Evolutionary conservation across 2,113 vertebrate genomes (phyloP).

Genomic region (Mastomys coucha): DNA sequence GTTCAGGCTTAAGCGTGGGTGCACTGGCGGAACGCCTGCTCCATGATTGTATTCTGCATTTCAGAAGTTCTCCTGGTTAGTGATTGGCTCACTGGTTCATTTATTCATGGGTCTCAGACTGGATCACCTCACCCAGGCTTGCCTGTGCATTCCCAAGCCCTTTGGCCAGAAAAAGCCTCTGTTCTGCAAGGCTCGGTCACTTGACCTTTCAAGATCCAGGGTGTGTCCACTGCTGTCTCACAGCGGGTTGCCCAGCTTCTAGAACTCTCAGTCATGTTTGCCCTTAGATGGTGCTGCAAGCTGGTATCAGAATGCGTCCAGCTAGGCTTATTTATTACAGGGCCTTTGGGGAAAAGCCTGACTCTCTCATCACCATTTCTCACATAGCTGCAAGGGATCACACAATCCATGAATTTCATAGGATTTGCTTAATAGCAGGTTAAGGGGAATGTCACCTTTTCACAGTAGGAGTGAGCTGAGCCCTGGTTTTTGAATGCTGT

Average conservation of each 20-base stretch:
- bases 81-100: neutral
- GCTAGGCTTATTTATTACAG: neutral
- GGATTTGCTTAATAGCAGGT: neutral
- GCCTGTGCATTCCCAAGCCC: neutral
- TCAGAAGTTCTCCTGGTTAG: neutral
- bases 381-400: neutral
- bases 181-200: neutral
- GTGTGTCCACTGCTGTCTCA: neutral
- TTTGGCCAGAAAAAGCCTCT: neutral
- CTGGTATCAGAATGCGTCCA: neutral
- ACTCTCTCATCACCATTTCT: neutral
- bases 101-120: neutral
- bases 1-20: neutral
- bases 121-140: neutral
- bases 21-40: neutral
- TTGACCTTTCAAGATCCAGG: neutral
- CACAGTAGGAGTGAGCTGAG: neutral
- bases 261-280: neutral
- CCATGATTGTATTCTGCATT: neutral
- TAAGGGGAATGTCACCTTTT: slow-evolving; percentile 2
- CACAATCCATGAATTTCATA: neutral
- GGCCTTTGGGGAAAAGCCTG: neutral
- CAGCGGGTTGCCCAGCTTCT: neutral
- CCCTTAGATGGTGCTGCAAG: neutral
- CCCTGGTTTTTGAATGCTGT: neutral